phyloP scores from a whole-genome alignment of 2,888 invertebrate species.

The Antheraea assamensis region DNA sequence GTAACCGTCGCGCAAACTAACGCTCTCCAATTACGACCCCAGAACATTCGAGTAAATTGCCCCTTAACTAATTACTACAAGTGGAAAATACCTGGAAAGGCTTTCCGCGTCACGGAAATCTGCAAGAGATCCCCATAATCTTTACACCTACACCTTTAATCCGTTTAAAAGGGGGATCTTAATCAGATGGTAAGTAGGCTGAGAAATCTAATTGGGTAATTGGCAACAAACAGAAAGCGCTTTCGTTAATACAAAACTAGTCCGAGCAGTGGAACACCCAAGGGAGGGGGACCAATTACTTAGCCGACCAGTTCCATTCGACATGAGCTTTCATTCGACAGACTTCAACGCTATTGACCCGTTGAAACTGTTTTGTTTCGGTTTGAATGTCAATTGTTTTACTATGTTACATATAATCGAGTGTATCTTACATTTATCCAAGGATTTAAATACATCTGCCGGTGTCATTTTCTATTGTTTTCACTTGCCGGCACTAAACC shows the following conservation, averaged over 20 bases:
- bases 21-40: constrained; percentile 21
- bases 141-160: constrained; percentile 10
- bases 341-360: constrained; percentile 33
- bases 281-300: constrained; percentile 70
- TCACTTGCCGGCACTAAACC: neutral
- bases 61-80: constrained; percentile 19
- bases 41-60: constrained; percentile 22
- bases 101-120: constrained; percentile 9
- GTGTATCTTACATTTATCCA: neutral
- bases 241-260: constrained; percentile 57
- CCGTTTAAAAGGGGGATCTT: constrained; percentile 10
- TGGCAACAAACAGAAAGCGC: constrained; percentile 49
- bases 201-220: constrained; percentile 56
- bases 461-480: neutral
- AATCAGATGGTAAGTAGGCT: constrained; percentile 30
- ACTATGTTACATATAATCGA: neutral
- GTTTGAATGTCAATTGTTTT: constrained; percentile 16
- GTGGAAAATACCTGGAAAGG: constrained; percentile 15
- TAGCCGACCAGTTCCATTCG: constrained; percentile 58
- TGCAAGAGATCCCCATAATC: neutral
- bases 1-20: constrained; percentile 25
- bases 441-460: neutral
- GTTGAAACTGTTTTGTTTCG: constrained; percentile 29
- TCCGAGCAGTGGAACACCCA: constrained; percentile 48
- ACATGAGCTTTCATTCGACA: constrained; percentile 52